Percentiles rank a stretch among this genome's conserved stretches.
Conservation (phyloP, 2,888 invertebrate species). For the Camponotus fellah region DNA sequence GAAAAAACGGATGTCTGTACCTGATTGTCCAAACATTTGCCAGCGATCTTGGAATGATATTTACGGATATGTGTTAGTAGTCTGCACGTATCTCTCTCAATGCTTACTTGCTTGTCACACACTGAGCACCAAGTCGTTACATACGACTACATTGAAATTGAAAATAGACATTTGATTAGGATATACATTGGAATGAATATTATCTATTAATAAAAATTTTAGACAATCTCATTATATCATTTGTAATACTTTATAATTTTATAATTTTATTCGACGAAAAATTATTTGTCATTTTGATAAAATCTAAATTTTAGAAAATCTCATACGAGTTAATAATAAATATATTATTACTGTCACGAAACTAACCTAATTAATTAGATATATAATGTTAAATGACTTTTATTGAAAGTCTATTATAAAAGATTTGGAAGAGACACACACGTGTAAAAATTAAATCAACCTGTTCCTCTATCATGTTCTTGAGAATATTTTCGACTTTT, state of each 20-base stretch:
- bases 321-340: neutral
- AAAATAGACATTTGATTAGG: neutral
- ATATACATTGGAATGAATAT: neutral
- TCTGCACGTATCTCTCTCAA: slow-evolving; percentile 64
- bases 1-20: slow-evolving; percentile 41
- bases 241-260: neutral
- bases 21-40: slow-evolving; percentile 44
- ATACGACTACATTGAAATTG: slow-evolving; percentile 38
- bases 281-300: neutral
- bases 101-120: slow-evolving; percentile 72
- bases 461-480: slow-evolving; percentile 63
- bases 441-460: slow-evolving; percentile 12
- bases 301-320: neutral
- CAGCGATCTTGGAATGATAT: slow-evolving; percentile 60
- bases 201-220: neutral
- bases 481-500: slow-evolving; percentile 21
- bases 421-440: neutral
- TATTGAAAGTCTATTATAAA: neutral
- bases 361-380: slow-evolving; percentile 17
- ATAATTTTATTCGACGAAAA: neutral
- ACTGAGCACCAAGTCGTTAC: slow-evolving; percentile 71
- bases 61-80: slow-evolving; percentile 69
- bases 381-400: neutral
- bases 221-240: neutral
- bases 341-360: neutral